phyloP scores from a whole-genome alignment of 2,888 invertebrate species.

The Agriopis leucophaearia region DNA sequence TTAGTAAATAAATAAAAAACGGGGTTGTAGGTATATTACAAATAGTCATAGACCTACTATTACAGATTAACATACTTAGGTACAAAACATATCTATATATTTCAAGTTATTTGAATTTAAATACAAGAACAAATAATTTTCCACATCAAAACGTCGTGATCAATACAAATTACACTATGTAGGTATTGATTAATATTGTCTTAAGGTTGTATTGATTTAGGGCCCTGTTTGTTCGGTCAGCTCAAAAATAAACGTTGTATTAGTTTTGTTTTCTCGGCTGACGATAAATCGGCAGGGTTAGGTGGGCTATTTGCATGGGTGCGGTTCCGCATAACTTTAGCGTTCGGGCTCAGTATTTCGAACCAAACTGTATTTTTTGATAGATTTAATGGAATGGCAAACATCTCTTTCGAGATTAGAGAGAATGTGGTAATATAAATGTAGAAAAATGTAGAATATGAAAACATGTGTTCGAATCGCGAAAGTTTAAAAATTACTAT shows the following conservation, averaged over 20 bases:
- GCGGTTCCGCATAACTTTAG: conserved; percentile 62
- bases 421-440: conserved; percentile 10
- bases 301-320: conserved; percentile 65
- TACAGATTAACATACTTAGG: not conserved
- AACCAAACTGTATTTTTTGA: conserved; percentile 66
- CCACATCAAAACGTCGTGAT: conserved; percentile 59
- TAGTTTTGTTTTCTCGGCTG: conserved; percentile 68
- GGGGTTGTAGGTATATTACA: no score
- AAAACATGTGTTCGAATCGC: no score
- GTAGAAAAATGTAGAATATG: not conserved
- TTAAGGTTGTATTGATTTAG: conserved; percentile 63
- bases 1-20: no score
- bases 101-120: not conserved
- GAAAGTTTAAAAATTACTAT: no score
- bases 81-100: not conserved
- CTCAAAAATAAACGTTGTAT: conserved; percentile 61
- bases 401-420: conserved; percentile 52
- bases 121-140: conserved; percentile 49
- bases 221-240: conserved; percentile 55
- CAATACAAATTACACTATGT: conserved; percentile 36
- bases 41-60: not conserved
- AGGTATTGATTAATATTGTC: conserved; percentile 32
- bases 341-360: conserved; percentile 73
- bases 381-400: conserved; percentile 72
- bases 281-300: conserved; percentile 78